These are phyloP conservation scores for Brachynemurus nebulosus DNA, from an alignment of 2,888 invertebrate species.

Conservation along the genomic window DNA sequence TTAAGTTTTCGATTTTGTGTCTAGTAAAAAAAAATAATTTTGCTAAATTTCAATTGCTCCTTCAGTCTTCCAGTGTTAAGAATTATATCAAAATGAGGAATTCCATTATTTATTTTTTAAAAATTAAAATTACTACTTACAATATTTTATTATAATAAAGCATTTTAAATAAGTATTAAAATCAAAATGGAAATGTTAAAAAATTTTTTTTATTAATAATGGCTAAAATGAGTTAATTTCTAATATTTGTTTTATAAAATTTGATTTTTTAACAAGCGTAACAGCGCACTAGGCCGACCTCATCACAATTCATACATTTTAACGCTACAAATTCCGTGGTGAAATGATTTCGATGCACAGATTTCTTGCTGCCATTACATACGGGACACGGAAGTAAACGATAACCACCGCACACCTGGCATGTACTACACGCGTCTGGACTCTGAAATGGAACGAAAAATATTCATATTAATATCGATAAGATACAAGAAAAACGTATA, in stretches of 20 bases:
- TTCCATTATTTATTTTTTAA: too few relatives aligned
- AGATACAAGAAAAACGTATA: neutral
- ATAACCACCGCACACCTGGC: slow-evolving; percentile 84
- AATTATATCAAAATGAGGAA: too few relatives aligned
- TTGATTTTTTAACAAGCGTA: slow-evolving; percentile 52
- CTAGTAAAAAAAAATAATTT: too few relatives aligned
- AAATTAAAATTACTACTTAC: too few relatives aligned
- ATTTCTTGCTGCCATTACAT: slow-evolving; percentile 95
- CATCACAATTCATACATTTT: slow-evolving; percentile 91
- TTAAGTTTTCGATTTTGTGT: too few relatives aligned
- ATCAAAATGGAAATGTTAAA: too few relatives aligned
- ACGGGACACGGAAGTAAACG: slow-evolving; percentile 78
- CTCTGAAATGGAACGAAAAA: slow-evolving; percentile 44
- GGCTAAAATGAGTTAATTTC: too few relatives aligned
- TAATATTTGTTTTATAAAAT: neutral
- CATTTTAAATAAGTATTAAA: too few relatives aligned
- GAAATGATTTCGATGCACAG: slow-evolving; percentile 85
- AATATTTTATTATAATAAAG: too few relatives aligned
- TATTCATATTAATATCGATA: neutral
- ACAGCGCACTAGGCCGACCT: slow-evolving; percentile 84
- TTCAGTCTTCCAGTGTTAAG: too few relatives aligned
- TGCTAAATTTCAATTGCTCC: too few relatives aligned
- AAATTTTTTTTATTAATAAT: too few relatives aligned
- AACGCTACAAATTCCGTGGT: slow-evolving; percentile 87
- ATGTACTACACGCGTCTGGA: slow-evolving; percentile 64